Conservation (phyloP, 2,888 invertebrate genomes). For the Drosophila melanocephala region DNA sequence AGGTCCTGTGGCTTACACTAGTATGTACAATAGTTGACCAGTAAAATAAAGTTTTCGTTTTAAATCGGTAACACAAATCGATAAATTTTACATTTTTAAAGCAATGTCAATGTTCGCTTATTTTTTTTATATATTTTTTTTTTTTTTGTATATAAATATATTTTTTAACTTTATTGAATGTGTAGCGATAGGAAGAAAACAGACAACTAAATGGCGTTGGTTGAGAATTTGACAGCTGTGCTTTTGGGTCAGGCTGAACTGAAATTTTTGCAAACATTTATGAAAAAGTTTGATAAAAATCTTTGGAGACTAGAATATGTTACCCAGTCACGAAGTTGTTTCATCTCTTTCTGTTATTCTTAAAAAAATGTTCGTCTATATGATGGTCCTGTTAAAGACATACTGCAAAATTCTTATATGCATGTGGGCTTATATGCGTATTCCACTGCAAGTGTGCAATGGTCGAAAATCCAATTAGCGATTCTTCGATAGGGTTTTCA, state of each 20-base stretch:
- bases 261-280: not conserved
- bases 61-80: not conserved
- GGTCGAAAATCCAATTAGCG: constrained; percentile 1
- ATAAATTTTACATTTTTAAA: constrained; percentile 1
- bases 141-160: not conserved
- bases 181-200: not conserved
- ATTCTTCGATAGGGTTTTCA: not conserved
- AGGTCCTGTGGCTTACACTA: not conserved
- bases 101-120: not conserved
- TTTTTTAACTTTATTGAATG: not conserved
- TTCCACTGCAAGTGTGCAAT: not conserved
- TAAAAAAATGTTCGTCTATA: not conserved
- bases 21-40: not conserved
- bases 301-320: not conserved
- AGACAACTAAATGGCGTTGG: not conserved
- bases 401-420: not conserved
- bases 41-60: not conserved
- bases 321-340: constrained; percentile 1
- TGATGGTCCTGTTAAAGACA: not conserved
- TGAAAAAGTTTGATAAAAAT: not conserved
- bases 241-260: not conserved
- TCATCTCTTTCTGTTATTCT: not conserved
- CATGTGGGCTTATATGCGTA: not conserved
- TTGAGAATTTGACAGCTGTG: not conserved
- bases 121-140: not conserved